Percentiles rank a stretch among this genome's conserved stretches.
Conservation (phyloP, 1,140 invertebrate species). For the Heliconius himera region DNA sequence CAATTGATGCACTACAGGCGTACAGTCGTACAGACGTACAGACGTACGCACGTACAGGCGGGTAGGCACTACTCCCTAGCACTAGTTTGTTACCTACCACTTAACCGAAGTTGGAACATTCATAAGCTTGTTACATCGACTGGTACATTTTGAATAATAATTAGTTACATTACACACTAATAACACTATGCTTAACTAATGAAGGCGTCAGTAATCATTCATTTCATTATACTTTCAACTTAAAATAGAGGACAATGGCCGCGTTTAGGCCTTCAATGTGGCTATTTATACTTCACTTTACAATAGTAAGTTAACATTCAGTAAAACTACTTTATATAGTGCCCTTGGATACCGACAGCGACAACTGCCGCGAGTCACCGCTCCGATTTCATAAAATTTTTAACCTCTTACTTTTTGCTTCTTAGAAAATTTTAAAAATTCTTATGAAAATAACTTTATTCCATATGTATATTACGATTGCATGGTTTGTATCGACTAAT, state of each 20-base stretch:
- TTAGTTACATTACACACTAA: not conserved
- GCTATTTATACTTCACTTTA: not conserved
- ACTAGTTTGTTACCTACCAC: conserved; percentile 46
- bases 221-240: conserved; percentile 1
- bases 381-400: not conserved
- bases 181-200: conserved; percentile 29
- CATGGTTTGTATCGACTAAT: conserved; percentile 2
- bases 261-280: not conserved
- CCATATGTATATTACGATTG: not conserved
- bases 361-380: not conserved
- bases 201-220: conserved; percentile 25
- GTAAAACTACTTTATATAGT: conserved; percentile 4
- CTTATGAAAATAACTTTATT: conserved; percentile 31
- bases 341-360: not conserved
- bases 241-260: conserved; percentile 10
- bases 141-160: not conserved
- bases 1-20: not conserved
- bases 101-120: conserved; percentile 56
- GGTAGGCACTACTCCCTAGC: not conserved
- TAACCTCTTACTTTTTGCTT: not conserved
- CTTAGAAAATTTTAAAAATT: conserved; percentile 26
- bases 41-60: too few relatives aligned
- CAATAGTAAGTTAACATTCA: not conserved
- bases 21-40: too few relatives aligned
- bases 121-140: conserved; percentile 56